Base-by-base conservation (phyloP, 2,888 invertebrate species). In the Chloromyia formosa region DNA sequence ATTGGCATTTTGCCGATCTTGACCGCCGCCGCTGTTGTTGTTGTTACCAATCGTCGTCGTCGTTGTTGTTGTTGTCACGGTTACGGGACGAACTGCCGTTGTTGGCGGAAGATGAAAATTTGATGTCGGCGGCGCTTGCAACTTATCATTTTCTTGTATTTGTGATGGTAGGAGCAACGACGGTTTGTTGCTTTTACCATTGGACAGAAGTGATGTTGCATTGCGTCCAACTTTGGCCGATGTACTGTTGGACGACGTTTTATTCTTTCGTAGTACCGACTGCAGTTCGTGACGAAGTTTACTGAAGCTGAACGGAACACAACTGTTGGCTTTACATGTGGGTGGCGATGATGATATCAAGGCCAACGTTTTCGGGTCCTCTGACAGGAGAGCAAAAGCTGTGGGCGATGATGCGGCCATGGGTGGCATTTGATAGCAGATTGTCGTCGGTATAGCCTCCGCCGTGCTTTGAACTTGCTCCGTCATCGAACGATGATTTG, bases 251-350 rank as follows among this genome's bases (percentile, higher is more conserved):
- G 3, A 4, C 4, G 45, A 12, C 4, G 69, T 27, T 54, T 45
- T 77, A 16, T 73, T 75, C 61, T 77, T 77, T n/a, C 49, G 14
- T n/a, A 75, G 71, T 45, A 77, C 75, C 18, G 77, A 77, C 68
- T 75, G 74, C 54, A 77, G 73, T 74, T 77, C 75, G 61, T 75
- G 74, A 45, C 73, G 49, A 18, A 77, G 61, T 14, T 61, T 58
- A n/a, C 73, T 66, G 54, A 77, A 75, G 68, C 73, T 77, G 60
- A 77, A 75, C 56, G 77, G 75, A 53, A 49, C 75, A 66, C 77
- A 77, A 35, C 77, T 75, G 61, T 74, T 75, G 10, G 68, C 71
- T 40, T 71, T 68, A 18, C 75, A 69, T 53, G 77, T 56, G 20
- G 77, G 77, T 23, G 77, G 72, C 23, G 77, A 77, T 12, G 76